Evolutionary conservation across 2,888 invertebrate genomes (phyloP).

Genomic region (Erebia palarica): DNA sequence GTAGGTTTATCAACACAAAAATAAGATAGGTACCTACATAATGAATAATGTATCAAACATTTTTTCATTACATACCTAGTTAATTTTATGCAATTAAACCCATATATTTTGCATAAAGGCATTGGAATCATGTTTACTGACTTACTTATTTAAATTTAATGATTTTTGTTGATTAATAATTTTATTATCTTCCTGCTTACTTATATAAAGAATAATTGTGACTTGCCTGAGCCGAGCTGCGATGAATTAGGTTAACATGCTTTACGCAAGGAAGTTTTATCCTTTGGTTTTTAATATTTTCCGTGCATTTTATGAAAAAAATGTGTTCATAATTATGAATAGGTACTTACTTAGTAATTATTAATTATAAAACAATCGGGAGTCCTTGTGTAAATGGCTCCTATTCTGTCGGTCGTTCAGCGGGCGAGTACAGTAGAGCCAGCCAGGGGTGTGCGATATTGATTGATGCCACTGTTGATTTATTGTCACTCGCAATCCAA

Average conservation of each 20-base stretch:
- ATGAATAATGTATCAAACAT: no score
- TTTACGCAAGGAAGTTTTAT: not conserved
- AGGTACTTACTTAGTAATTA: not conserved
- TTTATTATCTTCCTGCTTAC: no score
- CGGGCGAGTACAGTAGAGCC: not conserved
- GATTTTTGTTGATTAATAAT: not conserved
- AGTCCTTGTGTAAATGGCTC: not conserved
- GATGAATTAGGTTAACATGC: no score
- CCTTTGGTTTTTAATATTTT: not conserved
- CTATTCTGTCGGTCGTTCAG: not conserved
- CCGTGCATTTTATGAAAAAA: no score
- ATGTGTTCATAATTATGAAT: not conserved
- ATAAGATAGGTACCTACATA: no score
- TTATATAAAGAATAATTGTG: no score
- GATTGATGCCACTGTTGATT: conserved; percentile 4
- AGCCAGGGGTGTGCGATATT: not conserved
- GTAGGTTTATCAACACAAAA: no score
- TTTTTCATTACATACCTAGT: no score
- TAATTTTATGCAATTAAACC: no score
- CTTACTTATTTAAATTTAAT: not conserved
- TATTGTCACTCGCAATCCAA: conserved; percentile 25
- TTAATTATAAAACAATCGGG: not conserved
- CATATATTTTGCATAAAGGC: no score
- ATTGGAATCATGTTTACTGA: no score
- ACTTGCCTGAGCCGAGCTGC: no score